Base-by-base conservation (phyloP, 2,888 invertebrate genomes). In the Oegoconia quadripuncta region DNA sequence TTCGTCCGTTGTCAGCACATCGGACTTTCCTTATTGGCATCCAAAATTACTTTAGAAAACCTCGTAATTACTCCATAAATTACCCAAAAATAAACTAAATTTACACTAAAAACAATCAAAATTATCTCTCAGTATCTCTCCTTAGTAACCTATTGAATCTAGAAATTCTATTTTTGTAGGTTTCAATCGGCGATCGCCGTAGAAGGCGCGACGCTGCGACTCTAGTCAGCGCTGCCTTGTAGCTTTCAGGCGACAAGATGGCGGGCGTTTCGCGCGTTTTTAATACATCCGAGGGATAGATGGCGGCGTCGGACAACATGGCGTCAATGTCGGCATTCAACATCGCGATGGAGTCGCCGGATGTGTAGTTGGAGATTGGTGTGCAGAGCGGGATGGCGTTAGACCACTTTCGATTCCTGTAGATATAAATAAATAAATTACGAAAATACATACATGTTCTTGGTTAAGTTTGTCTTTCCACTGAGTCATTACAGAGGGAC, bases 341-440 rank as follows among this genome's bases (percentile, higher is more conserved):
- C 79, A 80, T 81, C 11, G 81, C 84, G 29, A 83, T 42, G 0
- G 80, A 65, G 33, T 87, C 88, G 0, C 73, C 55, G 1, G 76
- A 65, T 0, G 77, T 82, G 64, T 72, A 83, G 57, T 87, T 87
- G 13, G 78, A 68, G 25, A 70, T 65, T 11, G 87, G 77, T 1
- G 84, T 59, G 72, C 96, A 96, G 4, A 93, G 92, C 0, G 95
- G 95, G 48, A 95, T 94, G 1, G 94, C 92, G 62, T 93, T 93
- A 0, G 95, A 95, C 95, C 95, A 96, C 82, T 95, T 94, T 46
- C 95, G 94, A 69, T 93, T 94, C 59, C 92, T 93, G 69, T 13
- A 13, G 27, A n/a, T n/a, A n/a, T n/a, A n/a, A n/a, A 4, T 18
- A n/a, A 20, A 16, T 30, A 35, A 36, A 25, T 5, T n/a, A 9